These are phyloP conservation scores for Penaeus chinensis DNA, from an alignment of 1,140 invertebrate species.

Conservation along the genomic window DNA sequence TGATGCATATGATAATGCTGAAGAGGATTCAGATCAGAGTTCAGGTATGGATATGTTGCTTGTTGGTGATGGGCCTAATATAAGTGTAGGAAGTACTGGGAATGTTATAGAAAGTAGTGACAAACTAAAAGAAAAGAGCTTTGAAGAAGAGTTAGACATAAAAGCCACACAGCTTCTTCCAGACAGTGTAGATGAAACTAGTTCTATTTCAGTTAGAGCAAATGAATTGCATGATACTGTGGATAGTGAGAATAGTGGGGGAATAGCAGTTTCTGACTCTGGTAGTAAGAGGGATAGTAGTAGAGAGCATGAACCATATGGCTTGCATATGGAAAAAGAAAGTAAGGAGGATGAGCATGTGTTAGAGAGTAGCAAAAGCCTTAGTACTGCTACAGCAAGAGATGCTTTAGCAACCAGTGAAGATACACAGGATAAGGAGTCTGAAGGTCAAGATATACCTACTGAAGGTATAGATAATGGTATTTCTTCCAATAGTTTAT, in stretches of 20 bases:
- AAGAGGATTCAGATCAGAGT: conserved; percentile 38
- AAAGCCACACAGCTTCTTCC: neutral
- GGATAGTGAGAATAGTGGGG: neutral
- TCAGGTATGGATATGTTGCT: conserved; percentile 37
- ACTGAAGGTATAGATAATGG: too few species aligned
- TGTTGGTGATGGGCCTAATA: neutral
- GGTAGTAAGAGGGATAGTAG: too few species aligned
- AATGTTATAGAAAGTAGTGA: neutral
- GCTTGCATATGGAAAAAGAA: too few species aligned
- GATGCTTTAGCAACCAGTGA: too few species aligned
- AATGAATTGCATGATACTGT: neutral
- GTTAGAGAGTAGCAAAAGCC: too few species aligned
- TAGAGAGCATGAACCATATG: too few species aligned
- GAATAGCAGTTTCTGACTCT: neutral
- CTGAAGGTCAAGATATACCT: too few species aligned
- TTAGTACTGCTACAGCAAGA: too few species aligned
- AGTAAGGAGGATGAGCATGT: too few species aligned
- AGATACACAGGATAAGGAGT: too few species aligned
- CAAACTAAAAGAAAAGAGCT: neutral
- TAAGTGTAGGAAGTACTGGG: neutral
- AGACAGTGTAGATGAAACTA: neutral
- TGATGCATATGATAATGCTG: conserved; percentile 12
- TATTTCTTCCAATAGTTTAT: too few species aligned
- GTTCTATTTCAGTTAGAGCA: neutral
- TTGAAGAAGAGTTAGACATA: neutral